Evolutionary conservation across 2,888 invertebrate genomes (phyloP).

Genomic region (Drosophila paranaensis): DNA sequence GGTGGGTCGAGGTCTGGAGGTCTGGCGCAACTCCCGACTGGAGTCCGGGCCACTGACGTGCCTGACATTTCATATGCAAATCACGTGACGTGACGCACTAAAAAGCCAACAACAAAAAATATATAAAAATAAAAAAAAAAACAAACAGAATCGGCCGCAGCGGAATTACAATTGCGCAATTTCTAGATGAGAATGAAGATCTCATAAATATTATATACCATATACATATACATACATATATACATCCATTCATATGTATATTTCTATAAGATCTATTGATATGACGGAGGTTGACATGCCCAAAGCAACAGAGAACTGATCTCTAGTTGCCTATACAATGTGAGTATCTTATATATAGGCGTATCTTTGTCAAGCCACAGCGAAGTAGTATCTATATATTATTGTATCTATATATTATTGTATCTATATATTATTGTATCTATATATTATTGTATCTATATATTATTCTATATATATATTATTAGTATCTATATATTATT

Average conservation of each 20-base stretch:
- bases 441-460: too few species aligned
- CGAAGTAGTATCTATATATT: too few species aligned
- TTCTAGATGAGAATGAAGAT: slow-evolving; percentile 56
- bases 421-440: too few species aligned
- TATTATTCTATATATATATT: too few species aligned
- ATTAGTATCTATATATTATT: too few species aligned
- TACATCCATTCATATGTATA: background rate
- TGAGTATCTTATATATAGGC: background rate
- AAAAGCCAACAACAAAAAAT: slow-evolving; percentile 33
- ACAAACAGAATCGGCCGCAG: slow-evolving; percentile 40
- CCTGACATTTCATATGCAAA: slow-evolving; percentile 69
- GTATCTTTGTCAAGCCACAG: background rate
- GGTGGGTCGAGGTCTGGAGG: background rate
- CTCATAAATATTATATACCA: slow-evolving; percentile 26
- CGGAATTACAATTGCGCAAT: slow-evolving; percentile 67
- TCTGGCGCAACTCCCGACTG: slow-evolving; percentile 7
- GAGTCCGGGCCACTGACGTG: slow-evolving; percentile 31
- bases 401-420: too few species aligned
- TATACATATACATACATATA: background rate
- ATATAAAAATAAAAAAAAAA: background rate
- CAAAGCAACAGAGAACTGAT: background rate
- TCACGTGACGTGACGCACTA: slow-evolving; percentile 60
- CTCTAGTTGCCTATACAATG: background rate
- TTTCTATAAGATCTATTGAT: background rate
- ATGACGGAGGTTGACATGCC: background rate